Percentiles rank a stretch among this genome's conserved stretches.
phyloP scores from a whole-genome alignment of 1,140 invertebrate species.

The Gonatopus flavifemur region DNA sequence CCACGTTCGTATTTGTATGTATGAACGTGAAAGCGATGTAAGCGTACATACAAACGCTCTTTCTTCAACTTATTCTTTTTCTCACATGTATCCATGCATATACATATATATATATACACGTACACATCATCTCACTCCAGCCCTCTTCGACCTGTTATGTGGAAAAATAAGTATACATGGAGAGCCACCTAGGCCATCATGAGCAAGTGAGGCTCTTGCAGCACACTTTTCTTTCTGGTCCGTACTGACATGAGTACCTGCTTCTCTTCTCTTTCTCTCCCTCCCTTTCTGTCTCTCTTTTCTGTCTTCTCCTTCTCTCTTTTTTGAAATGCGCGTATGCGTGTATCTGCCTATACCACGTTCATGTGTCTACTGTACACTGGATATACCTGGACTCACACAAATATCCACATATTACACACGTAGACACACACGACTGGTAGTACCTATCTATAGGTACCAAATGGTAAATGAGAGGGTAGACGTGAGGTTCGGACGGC shows the following conservation, averaged over 20 bases:
- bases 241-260: no score
- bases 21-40: no score
- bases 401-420: no score
- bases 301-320: slow-evolving; percentile 5
- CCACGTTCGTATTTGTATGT: no score
- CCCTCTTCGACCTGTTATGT: slow-evolving; percentile 27
- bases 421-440: not conserved
- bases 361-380: slow-evolving; percentile 18
- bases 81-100: not conserved
- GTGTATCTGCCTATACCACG: slow-evolving; percentile 19
- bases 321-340: slow-evolving; percentile 4
- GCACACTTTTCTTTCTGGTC: slow-evolving; percentile 8
- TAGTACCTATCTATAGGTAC: slow-evolving; percentile 58
- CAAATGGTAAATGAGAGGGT: slow-evolving; percentile 61
- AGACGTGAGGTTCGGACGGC: slow-evolving; percentile 54
- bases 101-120: not conserved
- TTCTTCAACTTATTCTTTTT: not conserved
- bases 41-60: not conserved
- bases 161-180: slow-evolving; percentile 38
- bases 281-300: slow-evolving; percentile 4
- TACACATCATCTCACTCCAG: slow-evolving; percentile 9
- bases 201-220: slow-evolving; percentile 5
- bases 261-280: not conserved
- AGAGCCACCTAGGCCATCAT: slow-evolving; percentile 31
- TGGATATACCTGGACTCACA: not conserved